phyloP scores from a whole-genome alignment of 2,888 invertebrate species.

The Colostygia pectinataria region DNA sequence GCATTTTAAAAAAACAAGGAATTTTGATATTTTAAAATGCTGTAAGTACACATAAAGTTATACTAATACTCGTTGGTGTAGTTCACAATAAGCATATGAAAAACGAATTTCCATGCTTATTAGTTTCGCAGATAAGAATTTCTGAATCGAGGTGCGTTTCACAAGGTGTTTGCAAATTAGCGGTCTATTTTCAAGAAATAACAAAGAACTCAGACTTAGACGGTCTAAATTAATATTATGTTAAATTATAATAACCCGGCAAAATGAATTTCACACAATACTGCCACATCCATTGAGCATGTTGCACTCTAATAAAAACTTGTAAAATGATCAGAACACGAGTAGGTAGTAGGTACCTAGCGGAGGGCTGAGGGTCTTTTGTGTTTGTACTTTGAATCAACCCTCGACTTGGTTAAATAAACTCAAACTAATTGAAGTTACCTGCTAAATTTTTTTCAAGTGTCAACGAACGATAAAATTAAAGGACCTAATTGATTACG shows the following conservation, averaged over 20 bases:
- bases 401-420: constrained; percentile 35
- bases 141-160: too few relatives aligned
- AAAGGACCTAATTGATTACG: not conserved
- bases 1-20: too few relatives aligned
- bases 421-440: constrained; percentile 26
- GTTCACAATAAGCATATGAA: not conserved
- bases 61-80: too few relatives aligned
- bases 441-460: constrained; percentile 1
- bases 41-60: too few relatives aligned
- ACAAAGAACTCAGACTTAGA: too few relatives aligned
- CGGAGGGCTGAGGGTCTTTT: constrained; percentile 19
- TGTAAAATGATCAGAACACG: constrained; percentile 5
- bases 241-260: too few relatives aligned
- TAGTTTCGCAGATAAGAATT: too few relatives aligned
- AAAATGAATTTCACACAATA: too few relatives aligned
- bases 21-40: too few relatives aligned
- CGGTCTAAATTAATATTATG: too few relatives aligned
- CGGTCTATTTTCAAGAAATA: too few relatives aligned
- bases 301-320: constrained; percentile 2
- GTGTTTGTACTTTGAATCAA: constrained; percentile 33
- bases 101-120: not conserved
- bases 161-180: too few relatives aligned
- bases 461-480: not conserved
- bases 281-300: not conserved
- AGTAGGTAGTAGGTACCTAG: not conserved